Evolutionary conservation across 2,113 vertebrate genomes (phyloP), one percentile per base, ranked within the genome.

Genomic region (Alaudala cheleensis): DNA sequence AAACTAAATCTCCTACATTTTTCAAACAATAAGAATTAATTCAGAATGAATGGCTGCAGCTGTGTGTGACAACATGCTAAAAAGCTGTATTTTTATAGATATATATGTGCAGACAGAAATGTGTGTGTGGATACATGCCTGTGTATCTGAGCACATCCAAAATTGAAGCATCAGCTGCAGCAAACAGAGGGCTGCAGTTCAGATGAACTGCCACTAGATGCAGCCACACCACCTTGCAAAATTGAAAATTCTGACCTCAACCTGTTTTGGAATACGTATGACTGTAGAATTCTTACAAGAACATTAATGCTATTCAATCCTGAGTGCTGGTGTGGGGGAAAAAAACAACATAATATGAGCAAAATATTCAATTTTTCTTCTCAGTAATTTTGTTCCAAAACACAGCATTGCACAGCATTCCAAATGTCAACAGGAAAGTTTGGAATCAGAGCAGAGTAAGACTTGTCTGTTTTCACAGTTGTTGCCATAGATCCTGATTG

Each of bases 191-290:
- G 21, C 21, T 96, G 97, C 92, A 96, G 70, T 92, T 77, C 12
- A 33, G 0, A 4, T 25, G 6, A 61, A 13, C 24, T 34, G 72
- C 95, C 98, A 95, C 97, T 82, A 98, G 98, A 94, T 96, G 97
- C 94, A 88, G 93, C 91, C 91, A 91, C 64, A 91, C 20, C 84
- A 93, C 96, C 84, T 96, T 58, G 40, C 44, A 90, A 95, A 95
- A 84, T 24, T 45, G 47, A n/a, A 40, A 82, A 88, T 54, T 70
- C 67, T 71, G 65, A 78, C 78, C 76, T 92, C 76, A 18, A 76
- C 6, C 44, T 81, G 74, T 80, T 94, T 19, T 23, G 40, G 71
- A 92, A 24, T 57, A 88, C 14, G 33, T 14, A 2, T 21, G 40
- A 49, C 26, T 49, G 28, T 29, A 76, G 54, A 83, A 83, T 49